A percentile compares a stretch with the other conserved stretches of the same genome.
Conservation (phyloP, 2,888 invertebrate species). For the Cataglyphis rosenhaueri region DNA sequence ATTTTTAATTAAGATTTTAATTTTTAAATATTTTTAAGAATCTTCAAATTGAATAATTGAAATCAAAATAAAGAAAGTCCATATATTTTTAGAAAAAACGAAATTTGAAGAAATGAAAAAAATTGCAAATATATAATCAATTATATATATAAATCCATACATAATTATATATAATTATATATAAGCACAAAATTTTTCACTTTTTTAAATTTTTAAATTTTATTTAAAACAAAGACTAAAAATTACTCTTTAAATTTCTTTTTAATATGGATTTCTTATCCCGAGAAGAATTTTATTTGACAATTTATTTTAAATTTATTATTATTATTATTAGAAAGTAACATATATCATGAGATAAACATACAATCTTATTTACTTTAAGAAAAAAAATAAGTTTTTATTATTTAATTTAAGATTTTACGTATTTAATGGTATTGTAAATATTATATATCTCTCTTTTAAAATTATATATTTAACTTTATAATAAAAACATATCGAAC, state of each 20-base stretch:
- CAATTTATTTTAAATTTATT: too few species aligned
- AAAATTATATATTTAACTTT: not conserved
- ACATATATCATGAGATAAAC: not conserved
- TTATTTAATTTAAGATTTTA: not conserved
- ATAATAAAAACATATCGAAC: not conserved
- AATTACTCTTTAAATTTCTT: too few species aligned
- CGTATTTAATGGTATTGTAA: not conserved
- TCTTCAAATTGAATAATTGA: not conserved
- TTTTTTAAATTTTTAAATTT: too few species aligned
- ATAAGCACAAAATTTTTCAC: too few species aligned
- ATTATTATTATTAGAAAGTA: not conserved
- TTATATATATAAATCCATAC: too few species aligned
- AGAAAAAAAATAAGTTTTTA: not conserved
- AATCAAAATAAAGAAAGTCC: not conserved
- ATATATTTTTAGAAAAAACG: too few species aligned
- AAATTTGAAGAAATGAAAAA: too few species aligned
- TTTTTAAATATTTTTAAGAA: not conserved
- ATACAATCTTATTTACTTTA: not conserved
- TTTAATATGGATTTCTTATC: too few species aligned
- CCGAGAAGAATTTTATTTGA: too few species aligned
- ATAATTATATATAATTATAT: too few species aligned
- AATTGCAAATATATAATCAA: too few species aligned
- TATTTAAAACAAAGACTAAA: too few species aligned
- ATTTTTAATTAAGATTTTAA: not conserved
- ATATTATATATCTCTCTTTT: not conserved